Evolutionary conservation across 2,113 vertebrate species (phyloP).

Genomic region (Dicrurus megarhynchus): DNA sequence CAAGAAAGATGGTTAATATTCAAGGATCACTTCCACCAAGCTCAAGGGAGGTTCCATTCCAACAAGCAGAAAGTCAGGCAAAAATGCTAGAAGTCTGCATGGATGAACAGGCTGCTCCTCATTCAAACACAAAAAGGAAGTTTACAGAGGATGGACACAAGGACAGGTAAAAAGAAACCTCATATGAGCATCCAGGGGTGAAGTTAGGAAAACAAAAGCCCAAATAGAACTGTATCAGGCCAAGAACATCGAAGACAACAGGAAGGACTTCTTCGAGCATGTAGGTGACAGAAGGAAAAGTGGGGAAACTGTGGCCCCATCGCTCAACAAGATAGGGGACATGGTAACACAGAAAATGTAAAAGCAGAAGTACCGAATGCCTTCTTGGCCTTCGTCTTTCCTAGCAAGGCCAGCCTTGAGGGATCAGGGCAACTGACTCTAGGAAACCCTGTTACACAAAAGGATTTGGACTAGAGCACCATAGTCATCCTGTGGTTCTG

Average conservation of each 20-base stretch:
- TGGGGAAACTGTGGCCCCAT: not conserved
- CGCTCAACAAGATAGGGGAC: not conserved
- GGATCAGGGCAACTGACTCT: not conserved
- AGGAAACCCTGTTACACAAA: not conserved
- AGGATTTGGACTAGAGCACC: not conserved
- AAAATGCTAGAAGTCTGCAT: not conserved
- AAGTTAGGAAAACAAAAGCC: not conserved
- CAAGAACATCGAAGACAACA: not conserved
- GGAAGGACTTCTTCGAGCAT: not conserved
- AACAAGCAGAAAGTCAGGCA: not conserved
- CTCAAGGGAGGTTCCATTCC: not conserved
- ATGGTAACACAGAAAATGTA: not conserved
- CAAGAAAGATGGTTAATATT: no score
- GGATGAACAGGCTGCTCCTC: not conserved
- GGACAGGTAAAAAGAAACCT: not conserved
- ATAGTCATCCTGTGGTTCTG: no score
- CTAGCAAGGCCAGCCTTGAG: not conserved
- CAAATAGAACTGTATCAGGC: not conserved
- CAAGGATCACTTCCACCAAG: not conserved
- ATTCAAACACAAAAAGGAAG: not conserved
- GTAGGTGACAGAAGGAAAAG: not conserved
- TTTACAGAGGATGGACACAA: not conserved
- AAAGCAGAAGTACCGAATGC: not conserved
- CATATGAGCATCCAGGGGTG: not conserved
- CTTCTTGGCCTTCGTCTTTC: not conserved